Percentiles rank a stretch among this genome's conserved stretches.
These are phyloP conservation scores for Actinostola sp. DNA, from an alignment of 92 coral and sea anemone genomes.

Conservation along the genomic window DNA sequence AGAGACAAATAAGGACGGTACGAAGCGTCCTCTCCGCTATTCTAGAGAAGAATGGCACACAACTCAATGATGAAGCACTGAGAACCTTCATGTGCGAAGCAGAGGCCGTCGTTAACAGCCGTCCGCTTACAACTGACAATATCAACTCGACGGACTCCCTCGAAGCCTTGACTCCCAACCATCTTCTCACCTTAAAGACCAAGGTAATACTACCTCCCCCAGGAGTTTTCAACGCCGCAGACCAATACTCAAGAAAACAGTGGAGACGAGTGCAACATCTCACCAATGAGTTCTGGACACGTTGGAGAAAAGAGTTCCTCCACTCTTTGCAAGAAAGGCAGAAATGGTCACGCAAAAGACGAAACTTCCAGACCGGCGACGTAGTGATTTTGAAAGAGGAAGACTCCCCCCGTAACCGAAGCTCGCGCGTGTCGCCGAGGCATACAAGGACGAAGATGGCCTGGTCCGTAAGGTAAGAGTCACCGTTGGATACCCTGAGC, in stretches of 20 bases:
- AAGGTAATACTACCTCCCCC: conserved; percentile 31
- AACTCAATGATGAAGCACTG: conserved; percentile 20
- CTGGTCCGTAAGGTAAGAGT: conserved; percentile 33
- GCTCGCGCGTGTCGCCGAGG: conserved; percentile 18
- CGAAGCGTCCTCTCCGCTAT: conserved; percentile 17
- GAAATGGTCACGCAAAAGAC: conserved; percentile 26
- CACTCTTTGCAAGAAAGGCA: conserved; percentile 20
- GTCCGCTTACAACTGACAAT: conserved; percentile 16
- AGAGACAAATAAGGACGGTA: conserved; percentile 28
- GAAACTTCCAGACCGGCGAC: conserved; percentile 22
- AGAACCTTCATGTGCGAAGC: conserved; percentile 26
- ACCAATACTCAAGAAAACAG: conserved; percentile 24
- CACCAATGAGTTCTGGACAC: conserved; percentile 19
- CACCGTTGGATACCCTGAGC: conserved; percentile 5
- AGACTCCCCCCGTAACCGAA: conserved; percentile 16
- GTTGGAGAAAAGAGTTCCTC: conserved; percentile 26
- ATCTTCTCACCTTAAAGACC: conserved; percentile 15
- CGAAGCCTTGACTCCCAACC: conserved; percentile 22
- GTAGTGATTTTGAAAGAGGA: conserved; percentile 17
- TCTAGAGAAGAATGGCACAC: conserved; percentile 13
- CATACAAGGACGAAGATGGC: background rate
- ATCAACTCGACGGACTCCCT: conserved; percentile 18
- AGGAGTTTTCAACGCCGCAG: conserved; percentile 24
- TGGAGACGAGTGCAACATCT: conserved; percentile 46
- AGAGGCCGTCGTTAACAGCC: conserved; percentile 34